Evolutionary conservation across 2,797 vertebrate genomes (phyloP).

Genomic region (Sebastes taczanowskii): DNA sequence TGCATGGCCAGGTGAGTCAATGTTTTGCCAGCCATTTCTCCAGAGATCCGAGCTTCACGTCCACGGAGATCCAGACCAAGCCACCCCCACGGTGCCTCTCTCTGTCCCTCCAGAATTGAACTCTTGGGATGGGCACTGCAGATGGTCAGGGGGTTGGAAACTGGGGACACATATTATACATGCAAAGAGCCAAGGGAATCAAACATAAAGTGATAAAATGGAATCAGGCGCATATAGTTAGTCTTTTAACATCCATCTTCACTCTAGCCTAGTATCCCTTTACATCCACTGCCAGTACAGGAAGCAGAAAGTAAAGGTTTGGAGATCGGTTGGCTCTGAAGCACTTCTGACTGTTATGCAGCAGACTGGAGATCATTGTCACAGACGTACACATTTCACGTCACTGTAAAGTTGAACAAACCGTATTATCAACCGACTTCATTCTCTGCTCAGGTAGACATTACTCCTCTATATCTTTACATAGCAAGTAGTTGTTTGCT

Average conservation of each 20-base stretch:
- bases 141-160: conserved; percentile 67
- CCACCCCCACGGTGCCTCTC: conserved; percentile 30
- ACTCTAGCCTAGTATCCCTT: neutral
- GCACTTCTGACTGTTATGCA: neutral
- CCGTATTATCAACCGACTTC: too few species aligned
- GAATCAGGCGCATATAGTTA: neutral
- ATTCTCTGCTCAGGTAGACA: too few species aligned
- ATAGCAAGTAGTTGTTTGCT: too few species aligned
- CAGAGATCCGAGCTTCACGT: conserved; percentile 64
- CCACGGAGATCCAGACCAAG: conserved; percentile 64
- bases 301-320: neutral
- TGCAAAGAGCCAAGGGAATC: conserved; percentile 24
- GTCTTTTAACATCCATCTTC: neutral
- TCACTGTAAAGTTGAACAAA: too few species aligned
- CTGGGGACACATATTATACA: conserved; percentile 24
- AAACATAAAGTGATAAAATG: conserved; percentile 54
- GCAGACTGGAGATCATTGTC: neutral
- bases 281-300: neutral
- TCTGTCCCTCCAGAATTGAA: conserved; percentile 52
- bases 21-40: conserved; percentile 73
- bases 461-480: too few species aligned
- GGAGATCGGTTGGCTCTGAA: neutral
- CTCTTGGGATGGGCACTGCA: conserved; percentile 61
- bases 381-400: too few species aligned
- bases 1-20: conserved; percentile 68